Conservation (phyloP, 2,888 invertebrate species). For the Thalpophila matura region DNA sequence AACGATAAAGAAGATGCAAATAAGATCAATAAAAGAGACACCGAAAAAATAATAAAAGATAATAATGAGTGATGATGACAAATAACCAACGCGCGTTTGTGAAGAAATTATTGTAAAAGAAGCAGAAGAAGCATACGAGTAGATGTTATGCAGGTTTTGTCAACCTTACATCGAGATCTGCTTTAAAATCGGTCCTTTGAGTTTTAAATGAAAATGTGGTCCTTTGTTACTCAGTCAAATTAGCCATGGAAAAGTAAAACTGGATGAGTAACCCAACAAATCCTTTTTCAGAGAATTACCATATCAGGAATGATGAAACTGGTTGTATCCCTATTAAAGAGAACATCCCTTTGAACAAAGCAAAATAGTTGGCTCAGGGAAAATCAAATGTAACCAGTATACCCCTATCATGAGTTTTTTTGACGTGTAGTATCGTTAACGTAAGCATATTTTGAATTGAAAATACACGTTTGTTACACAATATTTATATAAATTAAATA, state of each 20-base stretch:
- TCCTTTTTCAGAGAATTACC: not conserved
- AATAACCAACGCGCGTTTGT: not conserved
- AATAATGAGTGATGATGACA: not conserved
- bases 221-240: too few relatives aligned
- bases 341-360: not conserved
- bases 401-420: too few relatives aligned
- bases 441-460: too few relatives aligned
- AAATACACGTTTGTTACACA: too few relatives aligned
- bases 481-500: too few relatives aligned
- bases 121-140: not conserved
- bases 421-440: too few relatives aligned
- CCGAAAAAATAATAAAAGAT: not conserved
- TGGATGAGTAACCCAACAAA: not conserved
- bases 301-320: constrained; percentile 3
- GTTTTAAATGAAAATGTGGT: not conserved
- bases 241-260: not conserved
- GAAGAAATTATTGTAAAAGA: too few relatives aligned
- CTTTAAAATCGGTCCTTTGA: not conserved
- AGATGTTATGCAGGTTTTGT: not conserved
- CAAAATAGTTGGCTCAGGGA: not conserved
- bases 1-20: not conserved
- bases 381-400: not conserved
- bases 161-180: too few relatives aligned
- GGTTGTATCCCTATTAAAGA: not conserved
- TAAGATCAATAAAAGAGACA: too few relatives aligned